Base-by-base conservation (phyloP, 1,140 invertebrate genomes). In the Hetaerina americana region DNA sequence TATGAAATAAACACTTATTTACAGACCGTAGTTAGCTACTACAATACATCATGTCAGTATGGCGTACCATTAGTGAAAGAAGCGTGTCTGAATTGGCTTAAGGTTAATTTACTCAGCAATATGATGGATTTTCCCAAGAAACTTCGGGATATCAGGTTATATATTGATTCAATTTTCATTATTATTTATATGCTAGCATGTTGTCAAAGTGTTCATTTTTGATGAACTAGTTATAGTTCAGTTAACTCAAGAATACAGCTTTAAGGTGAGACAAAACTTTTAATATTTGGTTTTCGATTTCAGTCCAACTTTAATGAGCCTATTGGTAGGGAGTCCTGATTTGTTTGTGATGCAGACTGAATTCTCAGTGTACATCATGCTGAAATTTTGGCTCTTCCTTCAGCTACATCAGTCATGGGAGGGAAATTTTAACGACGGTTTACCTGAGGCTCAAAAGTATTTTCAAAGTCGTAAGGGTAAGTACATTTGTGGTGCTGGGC, bases 311-410 rank as follows among this genome's bases (percentile, higher is more conserved):
- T 77, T 92, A 71, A 90, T 93, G 88, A 80, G 79, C 5, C 82
- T 86, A 27, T 78, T 93, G 66, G 83, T 92, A 5, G 78, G 80
- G 2, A 87, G 87, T 79, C 84, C 86, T 5, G 84, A 90, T 73
- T 81, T 94, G 40, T 88, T 89, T 76, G 90, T 90, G 0, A 87
- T 92, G 80, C 91, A 93, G 79, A 92, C 91, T 3, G 92, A 94
- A 81, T 92, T 91, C 78, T 90, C 90, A 49, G 80, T 93, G 29
- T 93, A 93, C 75, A 86, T 88, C 72, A 80, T 92, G 78, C 78
- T 93, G 18, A 86, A 89, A 68, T 83, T 85, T 27, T 92, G 90
- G 90, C 81, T 87, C 72, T 88, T 85, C 73, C 72, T 88, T 22
- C 80, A 81, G 71, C 71, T 83, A 71, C 79, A 84, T 74, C 78